Percentiles rank a stretch among this genome's conserved stretches.
These are phyloP conservation scores for Itoplectis maculator DNA, from an alignment of 2,888 invertebrate genomes.

Conservation along the genomic window DNA sequence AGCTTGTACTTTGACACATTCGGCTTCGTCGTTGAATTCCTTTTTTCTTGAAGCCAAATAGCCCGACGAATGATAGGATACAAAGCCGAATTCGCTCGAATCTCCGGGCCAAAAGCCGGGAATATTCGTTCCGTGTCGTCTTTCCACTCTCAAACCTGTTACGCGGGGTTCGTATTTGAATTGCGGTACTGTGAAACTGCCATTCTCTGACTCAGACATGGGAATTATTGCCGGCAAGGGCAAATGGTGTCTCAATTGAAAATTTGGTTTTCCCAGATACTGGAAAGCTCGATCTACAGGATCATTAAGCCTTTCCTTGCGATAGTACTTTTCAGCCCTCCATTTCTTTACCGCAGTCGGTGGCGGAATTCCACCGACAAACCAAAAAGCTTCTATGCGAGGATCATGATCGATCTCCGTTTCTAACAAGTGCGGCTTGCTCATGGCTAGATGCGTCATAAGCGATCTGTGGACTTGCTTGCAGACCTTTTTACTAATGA, in stretches of 20 bases:
- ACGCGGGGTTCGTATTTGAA: constrained; percentile 88
- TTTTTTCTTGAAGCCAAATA: constrained; percentile 86
- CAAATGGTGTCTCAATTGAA: constrained; percentile 89
- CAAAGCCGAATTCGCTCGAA: constrained; percentile 90
- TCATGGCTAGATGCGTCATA: constrained; percentile 86
- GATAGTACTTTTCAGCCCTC: too few relatives aligned
- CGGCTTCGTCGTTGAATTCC: constrained; percentile 86
- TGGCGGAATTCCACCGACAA: constrained; percentile 90
- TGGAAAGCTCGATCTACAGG: constrained; percentile 89
- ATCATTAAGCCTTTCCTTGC: constrained; percentile 84
- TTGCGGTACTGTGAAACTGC: constrained; percentile 86
- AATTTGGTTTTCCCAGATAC: constrained; percentile 89
- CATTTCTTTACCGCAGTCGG: constrained; percentile 84
- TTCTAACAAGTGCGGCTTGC: constrained; percentile 87
- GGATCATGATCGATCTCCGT: constrained; percentile 91
- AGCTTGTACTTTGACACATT: constrained; percentile 90
- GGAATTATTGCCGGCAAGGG: constrained; percentile 90
- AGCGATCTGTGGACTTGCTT: constrained; percentile 90
- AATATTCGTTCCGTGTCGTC: constrained; percentile 90
- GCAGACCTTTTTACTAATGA: constrained; percentile 86
- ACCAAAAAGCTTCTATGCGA: constrained; percentile 94
- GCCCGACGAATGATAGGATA: constrained; percentile 90
- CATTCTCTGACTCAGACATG: constrained; percentile 86
- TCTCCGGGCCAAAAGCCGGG: constrained; percentile 96
- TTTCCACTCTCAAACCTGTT: constrained; percentile 85